Percentiles rank a stretch among this genome's conserved stretches.
phyloP scores from a whole-genome alignment of 2,113 vertebrate genomes.

The Todiramphus saurophagus region DNA sequence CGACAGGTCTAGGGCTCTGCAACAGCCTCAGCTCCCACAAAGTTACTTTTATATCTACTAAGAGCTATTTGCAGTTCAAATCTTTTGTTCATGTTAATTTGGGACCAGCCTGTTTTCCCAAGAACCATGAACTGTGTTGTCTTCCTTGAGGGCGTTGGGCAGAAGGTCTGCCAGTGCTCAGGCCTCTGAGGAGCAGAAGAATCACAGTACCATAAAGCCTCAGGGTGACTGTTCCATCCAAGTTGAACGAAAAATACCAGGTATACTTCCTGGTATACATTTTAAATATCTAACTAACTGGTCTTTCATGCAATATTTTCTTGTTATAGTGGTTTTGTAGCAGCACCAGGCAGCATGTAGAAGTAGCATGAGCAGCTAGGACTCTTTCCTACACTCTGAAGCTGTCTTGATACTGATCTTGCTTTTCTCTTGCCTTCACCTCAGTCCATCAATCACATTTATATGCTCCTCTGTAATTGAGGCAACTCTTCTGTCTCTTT shows the following conservation, averaged over 20 bases:
- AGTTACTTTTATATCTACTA: neutral
- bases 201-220: neutral
- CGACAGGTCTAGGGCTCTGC: neutral
- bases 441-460: neutral
- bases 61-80: neutral
- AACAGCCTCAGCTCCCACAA: neutral
- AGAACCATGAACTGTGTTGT: neutral
- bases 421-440: neutral
- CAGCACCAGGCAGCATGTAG: neutral
- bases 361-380: accelerated
- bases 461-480: neutral
- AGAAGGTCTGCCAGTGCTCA: neutral
- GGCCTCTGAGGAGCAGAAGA: neutral
- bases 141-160: neutral
- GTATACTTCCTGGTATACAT: neutral
- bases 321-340: neutral
- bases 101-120: neutral
- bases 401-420: neutral
- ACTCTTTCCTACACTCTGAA: neutral
- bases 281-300: neutral
- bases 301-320: neutral
- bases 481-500: neutral
- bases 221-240: neutral
- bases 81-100: neutral
- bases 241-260: neutral